phyloP scores from a whole-genome alignment of 2,797 vertebrate species.

The Notoglanidium macrostoma region DNA sequence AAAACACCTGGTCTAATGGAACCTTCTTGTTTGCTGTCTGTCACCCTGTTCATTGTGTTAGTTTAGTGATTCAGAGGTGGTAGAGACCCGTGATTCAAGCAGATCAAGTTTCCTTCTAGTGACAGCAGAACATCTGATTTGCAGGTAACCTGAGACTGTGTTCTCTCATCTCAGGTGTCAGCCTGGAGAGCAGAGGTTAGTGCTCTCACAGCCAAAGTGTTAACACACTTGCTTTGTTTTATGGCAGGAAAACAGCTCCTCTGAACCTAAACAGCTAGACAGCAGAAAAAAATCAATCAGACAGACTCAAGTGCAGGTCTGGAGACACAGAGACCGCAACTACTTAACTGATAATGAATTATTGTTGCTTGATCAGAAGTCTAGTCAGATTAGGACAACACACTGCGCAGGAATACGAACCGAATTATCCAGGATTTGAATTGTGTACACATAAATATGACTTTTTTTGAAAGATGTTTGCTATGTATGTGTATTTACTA shows the following conservation, averaged over 20 bases:
- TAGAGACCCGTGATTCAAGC: conserved; percentile 19
- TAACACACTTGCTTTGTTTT: background rate
- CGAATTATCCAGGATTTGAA: too few relatives aligned
- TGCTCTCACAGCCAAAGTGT: too few relatives aligned
- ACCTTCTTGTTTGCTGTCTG: conserved; percentile 8
- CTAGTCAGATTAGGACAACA: background rate
- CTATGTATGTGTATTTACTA: background rate
- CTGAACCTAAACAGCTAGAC: background rate
- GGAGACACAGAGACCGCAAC: background rate
- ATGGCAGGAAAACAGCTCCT: background rate
- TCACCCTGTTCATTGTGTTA: background rate
- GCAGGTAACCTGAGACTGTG: conserved; percentile 36
- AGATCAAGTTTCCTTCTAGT: conserved; percentile 29
- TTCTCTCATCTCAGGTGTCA: conserved; percentile 36
- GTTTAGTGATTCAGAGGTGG: background rate
- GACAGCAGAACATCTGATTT: conserved; percentile 47
- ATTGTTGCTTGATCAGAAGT: background rate
- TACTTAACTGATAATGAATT: background rate
- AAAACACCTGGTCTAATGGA: background rate
- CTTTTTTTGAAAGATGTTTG: background rate
- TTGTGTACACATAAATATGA: background rate
- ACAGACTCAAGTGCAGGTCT: background rate
- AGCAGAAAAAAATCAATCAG: background rate
- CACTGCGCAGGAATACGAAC: background rate
- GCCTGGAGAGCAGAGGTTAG: conserved; percentile 20